These are phyloP conservation scores for Melanotaenia trifasciata DNA, from an alignment of 2,797 vertebrate species.

Conservation along the genomic window DNA sequence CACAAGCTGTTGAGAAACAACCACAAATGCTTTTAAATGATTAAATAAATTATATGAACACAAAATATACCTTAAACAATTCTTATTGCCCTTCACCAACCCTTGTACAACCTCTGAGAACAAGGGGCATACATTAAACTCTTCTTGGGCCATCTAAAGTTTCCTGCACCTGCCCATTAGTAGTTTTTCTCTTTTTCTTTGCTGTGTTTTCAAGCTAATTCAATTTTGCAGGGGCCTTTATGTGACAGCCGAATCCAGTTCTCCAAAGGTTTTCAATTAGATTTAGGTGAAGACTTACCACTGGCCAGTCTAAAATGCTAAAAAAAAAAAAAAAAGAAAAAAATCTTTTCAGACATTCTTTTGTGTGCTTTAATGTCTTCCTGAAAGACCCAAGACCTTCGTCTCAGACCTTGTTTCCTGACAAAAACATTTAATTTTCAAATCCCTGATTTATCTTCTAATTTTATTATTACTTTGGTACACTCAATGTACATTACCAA, in stretches of 20 bases:
- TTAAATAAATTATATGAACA: background rate
- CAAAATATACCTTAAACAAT: background rate
- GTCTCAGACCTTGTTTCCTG: background rate
- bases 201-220: background rate
- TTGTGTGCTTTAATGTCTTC: background rate
- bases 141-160: background rate
- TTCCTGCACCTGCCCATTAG: background rate
- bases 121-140: background rate
- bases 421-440: background rate
- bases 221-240: background rate
- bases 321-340: background rate
- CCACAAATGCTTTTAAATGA: background rate
- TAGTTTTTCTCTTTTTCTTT: background rate
- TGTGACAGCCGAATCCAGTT: background rate
- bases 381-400: conserved; percentile 1
- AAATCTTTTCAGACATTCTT: background rate
- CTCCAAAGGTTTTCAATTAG: background rate
- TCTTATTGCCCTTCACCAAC: background rate
- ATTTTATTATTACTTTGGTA: background rate
- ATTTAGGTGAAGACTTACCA: background rate
- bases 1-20: background rate
- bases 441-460: background rate
- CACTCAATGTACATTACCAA: background rate
- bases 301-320: background rate
- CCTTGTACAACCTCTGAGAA: background rate